These are phyloP conservation scores for Cavia porcellus DNA, from an alignment of 2,113 vertebrate genomes.

Conservation along the genomic window DNA sequence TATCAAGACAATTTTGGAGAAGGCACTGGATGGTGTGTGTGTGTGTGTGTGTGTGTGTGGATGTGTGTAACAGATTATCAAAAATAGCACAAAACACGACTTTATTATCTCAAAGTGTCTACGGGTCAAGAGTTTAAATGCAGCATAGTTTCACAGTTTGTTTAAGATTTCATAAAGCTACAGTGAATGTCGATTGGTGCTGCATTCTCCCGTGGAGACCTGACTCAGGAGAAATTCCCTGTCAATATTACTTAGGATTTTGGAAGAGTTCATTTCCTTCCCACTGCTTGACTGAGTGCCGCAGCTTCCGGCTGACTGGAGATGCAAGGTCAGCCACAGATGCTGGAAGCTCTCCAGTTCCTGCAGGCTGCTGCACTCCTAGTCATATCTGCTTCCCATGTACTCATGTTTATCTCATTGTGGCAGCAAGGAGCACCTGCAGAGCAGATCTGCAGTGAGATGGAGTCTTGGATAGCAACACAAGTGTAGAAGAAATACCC, in stretches of 20 bases:
- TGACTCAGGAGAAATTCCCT: not conserved
- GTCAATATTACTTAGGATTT: not conserved
- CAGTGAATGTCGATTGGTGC: rapidly evolving
- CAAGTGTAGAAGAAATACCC: not conserved
- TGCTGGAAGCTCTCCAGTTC: not conserved
- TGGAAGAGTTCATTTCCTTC: not conserved
- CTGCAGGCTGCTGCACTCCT: no score
- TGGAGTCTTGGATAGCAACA: not conserved
- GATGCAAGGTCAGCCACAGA: not conserved
- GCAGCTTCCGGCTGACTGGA: not conserved
- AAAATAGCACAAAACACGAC: not conserved
- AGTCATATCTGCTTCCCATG: rapidly evolving
- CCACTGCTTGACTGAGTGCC: not conserved
- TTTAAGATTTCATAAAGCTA: not conserved
- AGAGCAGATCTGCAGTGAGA: not conserved
- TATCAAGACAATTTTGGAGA: not conserved
- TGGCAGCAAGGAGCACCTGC: not conserved
- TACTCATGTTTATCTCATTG: not conserved
- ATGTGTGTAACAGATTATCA: not conserved
- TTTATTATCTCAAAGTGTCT: not conserved
- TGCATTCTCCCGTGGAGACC: not conserved
- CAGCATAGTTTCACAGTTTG: no score
- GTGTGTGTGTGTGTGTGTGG: no score
- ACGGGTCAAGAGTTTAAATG: rapidly evolving
- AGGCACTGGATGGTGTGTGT: not conserved